Evolutionary conservation across 2,113 vertebrate genomes (phyloP), one percentile per base, ranked within the genome.

Genomic region (Pseudonaja textilis): DNA sequence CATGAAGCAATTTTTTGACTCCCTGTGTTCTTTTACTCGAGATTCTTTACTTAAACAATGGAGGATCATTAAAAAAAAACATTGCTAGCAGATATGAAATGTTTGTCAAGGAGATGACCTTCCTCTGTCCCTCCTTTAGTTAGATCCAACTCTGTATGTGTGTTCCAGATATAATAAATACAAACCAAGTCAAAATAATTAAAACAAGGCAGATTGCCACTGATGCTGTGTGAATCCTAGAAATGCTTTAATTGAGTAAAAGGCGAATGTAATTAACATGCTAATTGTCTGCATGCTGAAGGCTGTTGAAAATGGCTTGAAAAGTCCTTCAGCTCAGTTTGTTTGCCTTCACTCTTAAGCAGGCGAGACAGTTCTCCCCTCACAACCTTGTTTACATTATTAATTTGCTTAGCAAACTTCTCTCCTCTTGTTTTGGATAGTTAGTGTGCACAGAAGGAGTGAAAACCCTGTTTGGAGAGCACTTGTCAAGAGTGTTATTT

Each of bases 321-420:
- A 96, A 98, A 96, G 94, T 97, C 91, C 96, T 97, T 91, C 56
- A 97, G 96, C 97, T 93, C 96, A 95, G 95, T 97, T 96, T 97
- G 96, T 97, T 97, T 98, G 94, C 96, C 93, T 96, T 96, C 94
- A 92, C 92, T 96, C 95, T 96, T 94, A 96, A 97, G 96, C 92
- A 96, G 93, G 90, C 95, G 96, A 93, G 97, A 96, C 93, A 96
- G 94, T 96, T 96, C 95, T 96, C 96, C 93, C 95, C 97, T 34
- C 12, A 25, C 54, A 92, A 95, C 92, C 93, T 95, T 97, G 97
- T 97, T 98, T 97, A 97, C 97, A 97, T 96, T 97, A 97, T 97
- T 98, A 97, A 98, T 98, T 97, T 98, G 95, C 96, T 98, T 96
- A 95, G 94, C 96, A 97, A 96, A 96, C 96, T 96, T 96, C 95